Evolutionary conservation across 92 coral and sea anemone species (phyloP), one percentile per base, ranked within the genome.

Genomic region (Hydrozoanthus gracilis): DNA sequence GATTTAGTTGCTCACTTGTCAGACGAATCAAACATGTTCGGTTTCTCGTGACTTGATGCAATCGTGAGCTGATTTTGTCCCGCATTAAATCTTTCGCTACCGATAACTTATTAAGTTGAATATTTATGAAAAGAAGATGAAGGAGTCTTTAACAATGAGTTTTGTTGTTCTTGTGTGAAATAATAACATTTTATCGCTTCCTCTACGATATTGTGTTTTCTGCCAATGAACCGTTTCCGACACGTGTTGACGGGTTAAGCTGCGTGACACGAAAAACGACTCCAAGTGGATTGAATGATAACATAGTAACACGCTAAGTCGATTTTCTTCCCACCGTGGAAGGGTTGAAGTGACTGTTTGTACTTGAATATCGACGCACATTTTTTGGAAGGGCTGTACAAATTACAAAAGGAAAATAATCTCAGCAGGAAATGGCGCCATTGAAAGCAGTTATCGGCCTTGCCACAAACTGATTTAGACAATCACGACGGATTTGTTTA

Each of bases 141-240:
- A 49, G 49, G 74, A 46, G 56, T 65, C 56, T 44, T 65, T 51
- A 46, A 48, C 17, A 48, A 62, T 73, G 74, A 80, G 48, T 80
- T 56, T 80, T 66, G 85, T 80, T 80, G 74, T 80, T 80, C 73
- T 65, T 62, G 61, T 17, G 49, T 56, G 54, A 65, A 76, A 65
- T 80, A 80, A 64, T 80, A 80, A 65, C 85, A 65, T 80, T 80
- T 80, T 70, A 47, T 48, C 60, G 51, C 85, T 80, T 80, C 85
- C 75, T 80, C 46, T 80, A 60, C 69, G 54, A 49, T 80, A 80
- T 80, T 80, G 85, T 45, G 39, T 66, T 65, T 51, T 51, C 47
- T 17, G 16, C 56, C 18, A 80, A 2, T 80, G 73, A 80, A 5
- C 60, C 48, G 48, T 49, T 4, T 44, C 69, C 48, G 14, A 80